Evolutionary conservation across 2,888 invertebrate species (phyloP).

Genomic region (Piscicola geometra): DNA sequence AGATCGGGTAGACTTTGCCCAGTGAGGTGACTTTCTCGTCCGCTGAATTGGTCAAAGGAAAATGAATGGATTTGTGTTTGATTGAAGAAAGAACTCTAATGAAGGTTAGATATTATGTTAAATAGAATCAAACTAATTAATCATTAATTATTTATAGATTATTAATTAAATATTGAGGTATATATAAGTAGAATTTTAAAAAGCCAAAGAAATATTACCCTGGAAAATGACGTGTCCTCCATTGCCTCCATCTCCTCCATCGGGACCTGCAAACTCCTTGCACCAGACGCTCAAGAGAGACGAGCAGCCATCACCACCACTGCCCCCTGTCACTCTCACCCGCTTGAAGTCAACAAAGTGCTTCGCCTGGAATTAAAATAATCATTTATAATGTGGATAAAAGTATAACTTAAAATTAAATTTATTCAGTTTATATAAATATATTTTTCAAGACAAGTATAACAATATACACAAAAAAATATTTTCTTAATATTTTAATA

Average conservation of each 20-base stretch:
- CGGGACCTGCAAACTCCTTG: constrained; percentile 70
- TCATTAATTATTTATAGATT: too few relatives aligned
- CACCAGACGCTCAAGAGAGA: constrained; percentile 76
- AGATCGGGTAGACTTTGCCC: neutral
- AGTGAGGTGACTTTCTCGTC: neutral
- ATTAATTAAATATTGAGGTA: too few relatives aligned
- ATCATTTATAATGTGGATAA: too few relatives aligned
- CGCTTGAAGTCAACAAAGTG: constrained; percentile 69
- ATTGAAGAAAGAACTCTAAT: too few relatives aligned
- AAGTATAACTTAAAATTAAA: too few relatives aligned
- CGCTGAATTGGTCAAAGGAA: too few relatives aligned
- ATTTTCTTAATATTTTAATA: too few relatives aligned
- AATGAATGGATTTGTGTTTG: too few relatives aligned
- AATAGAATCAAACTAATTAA: too few relatives aligned
- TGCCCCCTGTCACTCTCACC: constrained; percentile 71
- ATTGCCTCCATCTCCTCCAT: constrained; percentile 41
- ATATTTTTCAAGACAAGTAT: neutral
- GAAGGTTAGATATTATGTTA: too few relatives aligned
- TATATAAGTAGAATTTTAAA: too few relatives aligned
- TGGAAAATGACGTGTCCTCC: constrained; percentile 39
- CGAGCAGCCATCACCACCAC: constrained; percentile 86
- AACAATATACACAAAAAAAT: neutral
- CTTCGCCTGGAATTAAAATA: constrained; percentile 40
- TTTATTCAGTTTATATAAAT: too few relatives aligned
- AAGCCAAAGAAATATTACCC: constrained; percentile 24